Evolutionary conservation across 2,888 invertebrate species (phyloP), one percentile per base, ranked within the genome.

Genomic region (Julus scandinavius): DNA sequence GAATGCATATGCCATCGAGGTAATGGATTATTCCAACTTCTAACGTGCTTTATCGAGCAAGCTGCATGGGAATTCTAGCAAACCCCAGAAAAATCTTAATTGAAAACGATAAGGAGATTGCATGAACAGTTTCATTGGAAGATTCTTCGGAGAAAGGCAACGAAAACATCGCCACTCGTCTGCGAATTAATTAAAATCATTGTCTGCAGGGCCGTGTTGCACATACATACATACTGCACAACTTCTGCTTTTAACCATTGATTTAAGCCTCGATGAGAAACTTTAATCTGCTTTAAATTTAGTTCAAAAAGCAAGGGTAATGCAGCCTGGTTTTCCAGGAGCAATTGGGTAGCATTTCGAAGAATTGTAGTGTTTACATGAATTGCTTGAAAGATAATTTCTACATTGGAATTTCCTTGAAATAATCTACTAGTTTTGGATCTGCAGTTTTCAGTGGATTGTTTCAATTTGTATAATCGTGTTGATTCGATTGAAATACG

Each of bases 11-110:
- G 72, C 72, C 72, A 11, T 72, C 29, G 72, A 29, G 72, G 29
- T 72, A 72, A 72, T 72, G 72, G 72, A 72, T 72, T 72, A 72
- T 72, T 72, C 72, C 72, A 72, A 72, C 72, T 72, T 72, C 29
- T 72, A 72, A 72, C 72, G n/a, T 72, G 72, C 72, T 72, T 72
- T 72, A 72, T 72, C 72, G 72, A 72, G 72, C 72, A 72, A 72
- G 29, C 29, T 72, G 72, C 72, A 29, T 72, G 72, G 29, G 72
- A 72, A 72, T 72, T 72, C 72, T 72, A 72, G 72, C 72, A 72
- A 72, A 72, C 72, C 29, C n/a, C n/a, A 20, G 72, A 72, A 72
- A 72, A 72, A 72, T 72, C 72, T 72, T 72, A 72, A 72, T 72
- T 72, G 72, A 72, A 72, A 72, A 72, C 72, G 72, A 72, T 72